Evolutionary conservation across 2,888 invertebrate species (phyloP), one percentile per base, ranked within the genome.

Genomic region (Heliconius ethilla): DNA sequence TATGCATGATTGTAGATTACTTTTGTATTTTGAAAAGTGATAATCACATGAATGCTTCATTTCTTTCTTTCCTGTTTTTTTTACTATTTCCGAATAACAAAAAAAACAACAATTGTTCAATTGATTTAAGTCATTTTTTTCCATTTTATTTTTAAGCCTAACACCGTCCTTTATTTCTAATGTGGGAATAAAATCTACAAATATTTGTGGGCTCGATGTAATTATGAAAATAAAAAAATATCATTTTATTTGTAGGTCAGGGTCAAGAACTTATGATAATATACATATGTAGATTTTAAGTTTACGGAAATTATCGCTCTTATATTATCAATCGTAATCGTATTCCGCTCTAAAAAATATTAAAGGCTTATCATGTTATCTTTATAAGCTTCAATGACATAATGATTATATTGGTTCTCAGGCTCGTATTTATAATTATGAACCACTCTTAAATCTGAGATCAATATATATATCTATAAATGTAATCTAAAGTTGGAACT

Each of bases 261-360:
- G 72, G 51, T 40, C 37, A 66, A 66, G 40, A 70, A 76, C 15
- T 29, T 70, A 25, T 18, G 45, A 45, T 65, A 45, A 63, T 65
- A 29, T 33, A 33, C 33, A 33, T 69, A 69, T 69, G 40, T 69
- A 69, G 69, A 27, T 69, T 69, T 45, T 40, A 25, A 40, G 69
- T 45, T 69, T 69, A 69, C 69, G 25, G 69, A 69, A 69, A 69
- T 69, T 69, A 69, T 69, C 69, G 3, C 25, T 40, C 45, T 45
- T 9, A 25, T 45, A 25, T 45, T 69, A 69, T 69, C 69, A 45
- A 18, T 69, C 4, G 69, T 45, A 69, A 69, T 40, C 40, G 15
- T n/a, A 40, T 69, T n/a, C 25, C 25, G 15, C 25, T 40, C 6
- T 25, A 69, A 45, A 45, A 15, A 69, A 69, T 45, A 45, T 69